phyloP scores from a whole-genome alignment of 2,888 invertebrate genomes.

The Boloria selene region DNA sequence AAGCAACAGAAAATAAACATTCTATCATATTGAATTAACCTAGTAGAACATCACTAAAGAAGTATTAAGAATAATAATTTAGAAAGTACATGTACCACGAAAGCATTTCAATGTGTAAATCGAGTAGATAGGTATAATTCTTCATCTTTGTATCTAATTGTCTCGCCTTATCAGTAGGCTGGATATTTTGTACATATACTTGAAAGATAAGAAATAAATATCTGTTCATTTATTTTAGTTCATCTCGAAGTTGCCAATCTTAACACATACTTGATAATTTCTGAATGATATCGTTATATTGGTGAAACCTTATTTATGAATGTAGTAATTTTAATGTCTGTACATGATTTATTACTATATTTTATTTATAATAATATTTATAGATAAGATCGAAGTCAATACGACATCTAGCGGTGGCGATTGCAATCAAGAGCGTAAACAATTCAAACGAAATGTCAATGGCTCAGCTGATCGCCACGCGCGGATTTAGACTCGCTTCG shows the following conservation, averaged over 20 bases:
- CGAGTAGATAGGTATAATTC: background rate
- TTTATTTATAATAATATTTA: too few species aligned
- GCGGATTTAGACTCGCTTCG: constrained; percentile 54
- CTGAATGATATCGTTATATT: too few species aligned
- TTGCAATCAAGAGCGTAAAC: constrained; percentile 68
- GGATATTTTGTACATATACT: constrained; percentile 28
- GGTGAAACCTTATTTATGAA: too few species aligned
- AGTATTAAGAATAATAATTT: constrained; percentile 20
- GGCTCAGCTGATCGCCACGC: constrained; percentile 78
- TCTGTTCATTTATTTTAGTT: background rate
- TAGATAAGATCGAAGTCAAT: constrained; percentile 12
- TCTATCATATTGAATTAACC: too few species aligned
- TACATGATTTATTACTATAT: too few species aligned
- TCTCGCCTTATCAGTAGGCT: constrained; percentile 36
- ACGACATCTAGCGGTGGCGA: constrained; percentile 69
- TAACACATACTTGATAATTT: too few species aligned
- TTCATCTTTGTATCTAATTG: constrained; percentile 2
- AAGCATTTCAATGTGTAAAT: background rate
- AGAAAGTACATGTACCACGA: constrained; percentile 24
- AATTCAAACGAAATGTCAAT: constrained; percentile 74
- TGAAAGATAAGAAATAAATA: constrained; percentile 15
- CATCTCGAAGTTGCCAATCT: background rate
- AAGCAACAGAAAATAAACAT: too few species aligned
- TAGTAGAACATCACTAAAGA: constrained; percentile 10
- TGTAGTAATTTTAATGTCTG: too few species aligned